Evolutionary conservation across 2,113 vertebrate genomes (phyloP).

Genomic region (zebrafish (Danio rerio)): DNA sequence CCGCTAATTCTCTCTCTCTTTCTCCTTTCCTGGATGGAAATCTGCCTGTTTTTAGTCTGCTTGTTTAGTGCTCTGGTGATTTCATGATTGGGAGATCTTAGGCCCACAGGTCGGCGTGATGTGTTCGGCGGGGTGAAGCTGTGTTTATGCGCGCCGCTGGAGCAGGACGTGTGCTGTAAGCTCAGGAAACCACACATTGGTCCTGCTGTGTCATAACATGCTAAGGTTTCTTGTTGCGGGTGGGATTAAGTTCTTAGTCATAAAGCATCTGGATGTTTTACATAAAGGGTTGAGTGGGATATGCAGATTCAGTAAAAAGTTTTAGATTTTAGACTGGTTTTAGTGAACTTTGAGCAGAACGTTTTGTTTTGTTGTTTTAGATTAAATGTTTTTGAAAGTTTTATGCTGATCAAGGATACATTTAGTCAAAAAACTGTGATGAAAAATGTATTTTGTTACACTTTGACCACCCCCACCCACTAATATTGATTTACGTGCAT

Average conservation of each 20-base stretch:
- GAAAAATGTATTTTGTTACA: too few species aligned
- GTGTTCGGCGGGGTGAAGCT: slow-evolving; percentile 9
- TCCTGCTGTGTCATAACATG: background rate
- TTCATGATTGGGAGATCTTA: slow-evolving; percentile 16
- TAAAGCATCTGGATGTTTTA: slow-evolving; percentile 8
- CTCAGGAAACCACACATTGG: background rate
- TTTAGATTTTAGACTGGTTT: too few species aligned
- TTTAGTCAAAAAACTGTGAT: too few species aligned
- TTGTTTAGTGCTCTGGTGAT: slow-evolving; percentile 20
- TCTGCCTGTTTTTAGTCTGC: background rate
- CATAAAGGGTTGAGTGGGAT: background rate
- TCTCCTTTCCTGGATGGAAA: background rate
- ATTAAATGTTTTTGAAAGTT: too few species aligned
- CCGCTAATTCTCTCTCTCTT: slow-evolving; percentile 3
- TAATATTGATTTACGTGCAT: too few species aligned
- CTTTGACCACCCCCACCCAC: too few species aligned
- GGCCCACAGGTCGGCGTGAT: background rate
- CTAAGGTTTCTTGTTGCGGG: background rate
- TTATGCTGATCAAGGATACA: too few species aligned
- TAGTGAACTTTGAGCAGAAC: too few species aligned
- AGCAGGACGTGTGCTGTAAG: slow-evolving; percentile 20
- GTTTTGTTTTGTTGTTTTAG: too few species aligned
- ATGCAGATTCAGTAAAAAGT: background rate
- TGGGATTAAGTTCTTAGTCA: slow-evolving; percentile 5
- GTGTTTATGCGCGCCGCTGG: background rate